Percentiles rank a stretch among this genome's conserved stretches.
Evolutionary conservation across 1,140 invertebrate genomes (phyloP).

Genomic region (Pemphigus obesinymphae): DNA sequence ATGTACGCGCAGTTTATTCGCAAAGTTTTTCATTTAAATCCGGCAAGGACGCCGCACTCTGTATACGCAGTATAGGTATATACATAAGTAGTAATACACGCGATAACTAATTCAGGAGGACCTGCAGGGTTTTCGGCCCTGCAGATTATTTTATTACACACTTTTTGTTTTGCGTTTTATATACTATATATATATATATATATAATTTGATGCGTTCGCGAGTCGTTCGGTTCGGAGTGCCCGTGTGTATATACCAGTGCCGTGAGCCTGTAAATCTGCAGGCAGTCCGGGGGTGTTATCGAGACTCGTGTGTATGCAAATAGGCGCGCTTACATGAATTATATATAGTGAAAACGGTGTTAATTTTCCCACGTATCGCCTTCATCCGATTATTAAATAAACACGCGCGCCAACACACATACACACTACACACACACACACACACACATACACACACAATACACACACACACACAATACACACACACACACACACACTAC

Average conservation of each 20-base stretch:
- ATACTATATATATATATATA: no score
- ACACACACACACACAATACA: no score
- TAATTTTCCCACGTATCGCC: slow-evolving; percentile 39
- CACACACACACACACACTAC: no score
- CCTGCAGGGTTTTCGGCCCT: neutral
- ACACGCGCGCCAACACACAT: neutral
- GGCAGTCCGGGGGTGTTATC: slow-evolving; percentile 30
- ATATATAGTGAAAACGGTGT: slow-evolving; percentile 35
- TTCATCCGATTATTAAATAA: slow-evolving; percentile 41
- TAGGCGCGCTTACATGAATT: slow-evolving; percentile 33
- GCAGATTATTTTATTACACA: neutral
- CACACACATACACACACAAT: no score
- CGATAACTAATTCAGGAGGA: neutral
- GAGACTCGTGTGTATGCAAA: slow-evolving; percentile 30
- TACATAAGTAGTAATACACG: neutral
- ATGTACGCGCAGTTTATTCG: no score
- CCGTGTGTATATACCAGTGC: neutral
- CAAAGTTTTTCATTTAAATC: no score
- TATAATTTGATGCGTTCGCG: neutral
- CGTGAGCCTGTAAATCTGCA: slow-evolving; percentile 20
- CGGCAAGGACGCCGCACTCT: neutral
- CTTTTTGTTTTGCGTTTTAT: neutral
- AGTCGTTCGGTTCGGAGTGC: neutral
- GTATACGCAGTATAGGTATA: neutral
- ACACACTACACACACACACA: neutral